Conservation (phyloP, 2,113 vertebrate genomes). For the Myotis brandtii region DNA sequence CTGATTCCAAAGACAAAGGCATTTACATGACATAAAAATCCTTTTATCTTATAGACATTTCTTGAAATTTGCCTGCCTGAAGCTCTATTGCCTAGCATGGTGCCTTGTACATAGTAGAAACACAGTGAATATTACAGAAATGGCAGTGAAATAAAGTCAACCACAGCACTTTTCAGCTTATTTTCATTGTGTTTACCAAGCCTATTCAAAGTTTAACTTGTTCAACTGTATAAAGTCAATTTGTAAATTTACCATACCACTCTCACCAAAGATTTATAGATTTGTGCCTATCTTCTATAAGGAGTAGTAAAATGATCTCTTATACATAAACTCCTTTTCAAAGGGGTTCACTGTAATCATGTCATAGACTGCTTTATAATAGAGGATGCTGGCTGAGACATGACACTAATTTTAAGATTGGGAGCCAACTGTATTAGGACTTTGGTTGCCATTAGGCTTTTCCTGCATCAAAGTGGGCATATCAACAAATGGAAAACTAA, state of each 20-base stretch:
- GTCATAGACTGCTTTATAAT: not conserved
- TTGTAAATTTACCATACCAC: not conserved
- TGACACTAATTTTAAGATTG: conserved; percentile 38
- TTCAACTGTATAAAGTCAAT: not conserved
- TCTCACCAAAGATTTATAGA: conserved; percentile 32
- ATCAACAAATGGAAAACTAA: conserved; percentile 1
- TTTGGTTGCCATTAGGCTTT: not conserved
- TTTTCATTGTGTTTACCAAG: conserved; percentile 14
- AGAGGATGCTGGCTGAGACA: not conserved
- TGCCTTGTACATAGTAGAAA: not conserved
- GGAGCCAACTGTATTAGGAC: not conserved
- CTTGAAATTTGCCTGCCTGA: conserved; percentile 18
- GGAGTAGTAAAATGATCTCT: not conserved
- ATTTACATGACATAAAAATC: not conserved
- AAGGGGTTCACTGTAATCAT: not conserved
- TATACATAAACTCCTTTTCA: not conserved
- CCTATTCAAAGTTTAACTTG: not conserved
- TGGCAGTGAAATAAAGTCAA: conserved; percentile 13
- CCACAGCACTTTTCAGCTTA: not conserved
- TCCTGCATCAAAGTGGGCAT: conserved; percentile 2
- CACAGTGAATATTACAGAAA: not conserved
- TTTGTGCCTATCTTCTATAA: not conserved
- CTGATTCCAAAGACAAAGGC: conserved; percentile 30
- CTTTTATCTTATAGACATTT: not conserved
- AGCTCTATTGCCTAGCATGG: not conserved